phyloP scores from a whole-genome alignment of 1,140 invertebrate species.

The Dinoponera quadriceps region DNA sequence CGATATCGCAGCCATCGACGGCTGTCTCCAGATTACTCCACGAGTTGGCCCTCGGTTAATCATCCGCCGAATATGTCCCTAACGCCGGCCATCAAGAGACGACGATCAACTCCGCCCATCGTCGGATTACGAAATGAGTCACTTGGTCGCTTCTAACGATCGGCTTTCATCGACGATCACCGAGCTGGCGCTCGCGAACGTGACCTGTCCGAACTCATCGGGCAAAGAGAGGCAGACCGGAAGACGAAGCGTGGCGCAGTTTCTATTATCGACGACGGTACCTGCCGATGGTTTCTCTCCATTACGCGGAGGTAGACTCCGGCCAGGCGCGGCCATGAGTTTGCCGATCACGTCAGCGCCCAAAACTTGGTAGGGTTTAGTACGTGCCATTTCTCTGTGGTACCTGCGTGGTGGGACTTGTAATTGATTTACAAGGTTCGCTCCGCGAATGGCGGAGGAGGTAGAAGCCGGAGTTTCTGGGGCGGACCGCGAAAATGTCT shows the following conservation, averaged over 20 bases:
- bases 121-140: constrained; percentile 66
- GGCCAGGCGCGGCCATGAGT: constrained; percentile 73
- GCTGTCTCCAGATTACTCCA: neutral
- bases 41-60: neutral
- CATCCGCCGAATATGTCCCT: neutral
- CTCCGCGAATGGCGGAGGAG: constrained; percentile 63
- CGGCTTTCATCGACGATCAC: constrained; percentile 67
- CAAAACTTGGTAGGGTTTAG: constrained; percentile 77
- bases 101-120: constrained; percentile 6
- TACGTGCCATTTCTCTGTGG: constrained; percentile 82
- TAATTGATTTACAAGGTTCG: constrained; percentile 85
- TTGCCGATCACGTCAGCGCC: constrained; percentile 83
- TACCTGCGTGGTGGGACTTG: constrained; percentile 73
- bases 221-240: constrained; percentile 44
- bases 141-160: constrained; percentile 65
- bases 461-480: constrained; percentile 51
- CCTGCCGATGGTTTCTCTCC: constrained; percentile 57
- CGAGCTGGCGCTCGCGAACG: constrained; percentile 63
- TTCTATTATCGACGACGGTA: constrained; percentile 79
- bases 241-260: constrained; percentile 70
- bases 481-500: constrained; percentile 57
- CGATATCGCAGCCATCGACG: neutral
- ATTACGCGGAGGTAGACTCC: constrained; percentile 70
- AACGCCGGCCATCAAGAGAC: neutral
- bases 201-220: constrained; percentile 64